Conservation (phyloP, 2,888 invertebrate species). For the Protodeltote pygarga region DNA sequence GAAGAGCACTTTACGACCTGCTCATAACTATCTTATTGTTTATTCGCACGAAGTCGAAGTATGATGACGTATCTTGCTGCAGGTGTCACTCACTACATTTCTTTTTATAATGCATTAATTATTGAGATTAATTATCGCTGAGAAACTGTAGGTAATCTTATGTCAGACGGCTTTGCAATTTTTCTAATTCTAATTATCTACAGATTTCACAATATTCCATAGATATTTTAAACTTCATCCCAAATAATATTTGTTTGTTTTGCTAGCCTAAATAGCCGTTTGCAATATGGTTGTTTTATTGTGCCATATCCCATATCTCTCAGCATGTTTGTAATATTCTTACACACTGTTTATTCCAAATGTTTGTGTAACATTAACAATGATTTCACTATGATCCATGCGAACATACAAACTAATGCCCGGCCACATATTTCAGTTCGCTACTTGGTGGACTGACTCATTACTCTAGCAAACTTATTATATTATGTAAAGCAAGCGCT, state of each 20-base stretch:
- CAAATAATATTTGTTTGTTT: conserved; percentile 18
- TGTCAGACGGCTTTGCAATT: too few species aligned
- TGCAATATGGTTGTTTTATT: conserved; percentile 27
- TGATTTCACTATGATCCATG: conserved; percentile 27
- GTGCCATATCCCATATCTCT: conserved; percentile 28
- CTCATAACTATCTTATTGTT: too few species aligned
- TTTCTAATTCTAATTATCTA: background rate
- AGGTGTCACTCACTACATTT: too few species aligned
- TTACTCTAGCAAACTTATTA: too few species aligned
- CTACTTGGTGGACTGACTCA: conserved; percentile 4
- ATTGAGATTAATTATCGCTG: too few species aligned
- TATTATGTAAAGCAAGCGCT: too few species aligned
- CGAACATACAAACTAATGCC: conserved; percentile 8
- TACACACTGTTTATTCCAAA: conserved; percentile 24
- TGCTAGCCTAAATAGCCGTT: conserved; percentile 2
- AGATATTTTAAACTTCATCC: conserved; percentile 18
- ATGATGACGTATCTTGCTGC: too few species aligned
- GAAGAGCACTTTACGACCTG: too few species aligned
- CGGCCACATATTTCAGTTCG: conserved; percentile 4
- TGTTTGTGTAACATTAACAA: conserved; percentile 20
- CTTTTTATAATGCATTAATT: too few species aligned
- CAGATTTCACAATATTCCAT: background rate
- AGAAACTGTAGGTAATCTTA: too few species aligned
- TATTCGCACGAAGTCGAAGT: too few species aligned
- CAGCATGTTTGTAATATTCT: conserved; percentile 24